These are phyloP conservation scores for Tarsius wallacei DNA, from an alignment of 2,797 vertebrate genomes.

Conservation along the genomic window DNA sequence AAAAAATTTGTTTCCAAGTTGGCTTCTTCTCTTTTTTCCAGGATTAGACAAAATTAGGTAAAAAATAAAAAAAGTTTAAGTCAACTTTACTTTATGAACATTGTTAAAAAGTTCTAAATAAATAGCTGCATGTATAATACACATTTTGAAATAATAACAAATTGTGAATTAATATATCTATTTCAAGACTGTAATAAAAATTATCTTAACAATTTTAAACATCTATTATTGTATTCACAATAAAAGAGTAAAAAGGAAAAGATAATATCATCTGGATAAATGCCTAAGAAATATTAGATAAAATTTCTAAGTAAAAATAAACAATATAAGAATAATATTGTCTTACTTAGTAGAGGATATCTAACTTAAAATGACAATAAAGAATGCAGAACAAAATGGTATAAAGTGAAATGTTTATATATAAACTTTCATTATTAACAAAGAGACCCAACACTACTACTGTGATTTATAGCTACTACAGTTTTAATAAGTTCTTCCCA, in stretches of 20 bases:
- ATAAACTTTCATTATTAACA: background rate
- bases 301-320: background rate
- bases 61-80: background rate
- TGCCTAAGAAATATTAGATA: background rate
- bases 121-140: background rate
- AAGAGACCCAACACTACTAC: background rate
- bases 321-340: background rate
- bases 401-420: background rate
- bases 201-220: background rate
- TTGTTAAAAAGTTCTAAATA: background rate
- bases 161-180: background rate
- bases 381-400: background rate
- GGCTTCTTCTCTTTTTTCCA: background rate
- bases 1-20: background rate
- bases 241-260: background rate
- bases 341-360: background rate
- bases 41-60: background rate
- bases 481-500: background rate
- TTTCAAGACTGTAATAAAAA: background rate
- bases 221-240: background rate
- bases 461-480: background rate
- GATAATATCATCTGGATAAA: background rate
- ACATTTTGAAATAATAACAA: background rate
- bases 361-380: background rate
- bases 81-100: slow-evolving; percentile 26